phyloP scores from a whole-genome alignment of 2,888 invertebrate species.

The Caradrina kadenii region DNA sequence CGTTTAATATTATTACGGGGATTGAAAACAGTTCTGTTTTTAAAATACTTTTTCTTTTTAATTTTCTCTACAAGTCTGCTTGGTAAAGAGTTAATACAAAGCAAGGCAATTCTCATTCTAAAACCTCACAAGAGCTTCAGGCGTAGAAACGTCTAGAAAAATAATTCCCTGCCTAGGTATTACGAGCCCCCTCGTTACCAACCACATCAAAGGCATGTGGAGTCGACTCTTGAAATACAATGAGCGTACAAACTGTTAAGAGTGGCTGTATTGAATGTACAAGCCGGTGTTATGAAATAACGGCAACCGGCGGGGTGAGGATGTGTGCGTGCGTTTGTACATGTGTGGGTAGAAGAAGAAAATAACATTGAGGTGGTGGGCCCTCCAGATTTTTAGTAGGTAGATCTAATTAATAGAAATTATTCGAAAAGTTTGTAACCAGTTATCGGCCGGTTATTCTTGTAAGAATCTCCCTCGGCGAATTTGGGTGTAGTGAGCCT shows the following conservation, averaged over 20 bases:
- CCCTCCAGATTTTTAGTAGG: no score
- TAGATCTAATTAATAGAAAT: no score
- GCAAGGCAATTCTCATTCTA: constrained; percentile 12
- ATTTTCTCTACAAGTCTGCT: no score
- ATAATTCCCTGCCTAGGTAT: constrained; percentile 22
- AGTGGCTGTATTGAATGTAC: constrained; percentile 54
- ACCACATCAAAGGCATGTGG: constrained; percentile 56
- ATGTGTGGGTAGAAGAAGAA: not conserved
- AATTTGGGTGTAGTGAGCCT: no score
- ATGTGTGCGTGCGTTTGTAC: not conserved
- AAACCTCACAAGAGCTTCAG: constrained; percentile 14
- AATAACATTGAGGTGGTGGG: not conserved
- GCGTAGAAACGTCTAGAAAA: constrained; percentile 41
- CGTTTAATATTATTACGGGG: no score
- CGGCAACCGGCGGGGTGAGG: not conserved
- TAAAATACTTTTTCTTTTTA: no score
- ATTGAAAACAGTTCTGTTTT: no score
- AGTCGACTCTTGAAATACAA: constrained; percentile 58
- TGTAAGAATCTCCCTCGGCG: no score
- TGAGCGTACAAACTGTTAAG: constrained; percentile 35
- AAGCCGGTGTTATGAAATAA: constrained; percentile 40
- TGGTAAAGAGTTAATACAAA: not conserved
- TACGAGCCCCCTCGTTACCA: constrained; percentile 36
- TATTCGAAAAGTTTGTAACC: no score
- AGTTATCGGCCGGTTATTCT: no score